Evolutionary conservation across 2,113 vertebrate species (phyloP).

Genomic region (Colius striatus): DNA sequence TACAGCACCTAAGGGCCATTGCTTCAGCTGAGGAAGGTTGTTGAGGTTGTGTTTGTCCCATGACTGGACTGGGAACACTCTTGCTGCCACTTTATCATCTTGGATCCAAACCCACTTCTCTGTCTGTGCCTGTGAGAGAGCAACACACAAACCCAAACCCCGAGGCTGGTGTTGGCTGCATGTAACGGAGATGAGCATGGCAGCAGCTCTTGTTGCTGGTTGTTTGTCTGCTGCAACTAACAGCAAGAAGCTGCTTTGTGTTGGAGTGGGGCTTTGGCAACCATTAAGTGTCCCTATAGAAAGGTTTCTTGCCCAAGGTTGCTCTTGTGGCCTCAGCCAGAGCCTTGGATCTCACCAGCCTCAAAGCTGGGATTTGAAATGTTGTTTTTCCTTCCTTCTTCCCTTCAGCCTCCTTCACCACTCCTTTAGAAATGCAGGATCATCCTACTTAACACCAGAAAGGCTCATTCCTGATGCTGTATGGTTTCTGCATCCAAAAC

Average conservation of each 20-base stretch:
- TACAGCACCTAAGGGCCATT: rapidly evolving
- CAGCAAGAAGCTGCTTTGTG: background rate
- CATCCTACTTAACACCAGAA: background rate
- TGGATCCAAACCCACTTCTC: background rate
- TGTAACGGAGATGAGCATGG: background rate
- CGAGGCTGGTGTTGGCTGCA: background rate
- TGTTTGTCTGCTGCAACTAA: background rate
- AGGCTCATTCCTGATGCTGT: rapidly evolving
- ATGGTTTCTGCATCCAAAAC: background rate
- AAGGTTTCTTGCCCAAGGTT: background rate
- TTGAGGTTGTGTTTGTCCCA: rapidly evolving
- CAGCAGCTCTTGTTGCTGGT: rapidly evolving
- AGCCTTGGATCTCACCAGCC: background rate
- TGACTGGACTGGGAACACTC: background rate
- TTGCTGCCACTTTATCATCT: background rate
- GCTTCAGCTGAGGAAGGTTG: background rate
- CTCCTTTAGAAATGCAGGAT: background rate
- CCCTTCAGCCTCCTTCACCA: background rate
- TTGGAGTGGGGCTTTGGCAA: background rate
- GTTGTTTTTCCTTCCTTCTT: background rate
- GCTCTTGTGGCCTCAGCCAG: background rate
- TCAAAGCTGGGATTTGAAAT: background rate
- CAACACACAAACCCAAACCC: background rate
- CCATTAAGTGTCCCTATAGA: background rate
- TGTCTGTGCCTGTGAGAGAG: background rate